phyloP scores from a whole-genome alignment of 2,113 vertebrate species.

The Cacatua alba region DNA sequence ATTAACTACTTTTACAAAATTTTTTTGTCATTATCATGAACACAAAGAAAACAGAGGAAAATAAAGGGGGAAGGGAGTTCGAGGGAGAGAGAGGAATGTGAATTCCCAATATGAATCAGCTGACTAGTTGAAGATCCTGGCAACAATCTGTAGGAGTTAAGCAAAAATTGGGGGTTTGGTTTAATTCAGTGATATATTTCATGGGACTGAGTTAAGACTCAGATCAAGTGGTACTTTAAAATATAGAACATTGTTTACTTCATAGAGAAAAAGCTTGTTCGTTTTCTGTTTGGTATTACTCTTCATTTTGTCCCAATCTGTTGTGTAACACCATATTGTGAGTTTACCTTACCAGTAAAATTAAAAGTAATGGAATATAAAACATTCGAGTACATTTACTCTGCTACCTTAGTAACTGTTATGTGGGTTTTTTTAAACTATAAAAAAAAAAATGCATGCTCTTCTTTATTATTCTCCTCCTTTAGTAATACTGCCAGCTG shows the following conservation, averaged over 20 bases:
- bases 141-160: not conserved
- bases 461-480: conserved; percentile 64
- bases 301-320: not conserved
- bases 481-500: conserved; percentile 63
- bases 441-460: conserved; percentile 32
- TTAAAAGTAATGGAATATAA: not conserved
- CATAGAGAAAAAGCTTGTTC: not conserved
- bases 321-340: not conserved
- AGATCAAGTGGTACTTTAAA: not conserved
- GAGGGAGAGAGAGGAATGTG: not conserved
- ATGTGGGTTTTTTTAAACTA: not conserved
- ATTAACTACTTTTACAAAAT: not conserved
- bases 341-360: not conserved
- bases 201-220: not conserved
- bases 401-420: not conserved
- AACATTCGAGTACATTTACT: not conserved
- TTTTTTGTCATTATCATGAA: not conserved
- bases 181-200: not conserved
- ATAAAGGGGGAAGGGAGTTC: rapidly evolving
- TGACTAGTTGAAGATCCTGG: not conserved
- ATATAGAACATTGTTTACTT: not conserved
- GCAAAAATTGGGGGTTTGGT: not conserved
- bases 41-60: not conserved
- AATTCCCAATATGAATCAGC: not conserved
- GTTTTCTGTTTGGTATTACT: not conserved